These are phyloP conservation scores for Sapayoa aenigma DNA, from an alignment of 2,113 vertebrate genomes.

Conservation along the genomic window DNA sequence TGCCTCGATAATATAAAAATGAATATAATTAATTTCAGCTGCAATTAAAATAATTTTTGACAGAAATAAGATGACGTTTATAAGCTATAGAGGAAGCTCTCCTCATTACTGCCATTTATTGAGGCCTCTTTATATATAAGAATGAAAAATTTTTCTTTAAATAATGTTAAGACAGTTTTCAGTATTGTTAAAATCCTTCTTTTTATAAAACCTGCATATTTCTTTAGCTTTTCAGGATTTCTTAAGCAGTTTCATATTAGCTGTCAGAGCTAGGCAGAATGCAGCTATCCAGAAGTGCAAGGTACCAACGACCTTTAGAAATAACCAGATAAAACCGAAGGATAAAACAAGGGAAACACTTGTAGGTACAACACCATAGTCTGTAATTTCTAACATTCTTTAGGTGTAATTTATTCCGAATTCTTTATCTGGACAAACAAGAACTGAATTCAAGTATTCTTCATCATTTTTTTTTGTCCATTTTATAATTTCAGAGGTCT, in stretches of 20 bases:
- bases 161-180: not conserved
- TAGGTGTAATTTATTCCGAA: not conserved
- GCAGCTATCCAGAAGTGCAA: not conserved
- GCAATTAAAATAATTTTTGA: not conserved
- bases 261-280: not conserved
- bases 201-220: not conserved
- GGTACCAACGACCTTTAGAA: not conserved
- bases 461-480: not conserved
- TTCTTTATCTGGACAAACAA: not conserved
- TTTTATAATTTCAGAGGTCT: not conserved
- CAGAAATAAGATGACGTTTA: not conserved
- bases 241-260: not conserved
- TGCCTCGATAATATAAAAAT: not conserved
- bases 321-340: not conserved
- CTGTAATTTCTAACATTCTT: not conserved
- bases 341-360: not conserved
- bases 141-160: not conserved
- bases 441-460: not conserved
- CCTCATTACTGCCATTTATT: not conserved
- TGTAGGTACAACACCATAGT: not conserved
- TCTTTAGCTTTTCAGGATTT: not conserved
- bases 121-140: not conserved
- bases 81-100: not conserved
- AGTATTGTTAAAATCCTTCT: not conserved
- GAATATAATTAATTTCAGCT: conserved; percentile 8